Percentiles rank a stretch among this genome's conserved stretches.
Conservation (phyloP, 2,888 invertebrate genomes). For the Julus scandinavius region DNA sequence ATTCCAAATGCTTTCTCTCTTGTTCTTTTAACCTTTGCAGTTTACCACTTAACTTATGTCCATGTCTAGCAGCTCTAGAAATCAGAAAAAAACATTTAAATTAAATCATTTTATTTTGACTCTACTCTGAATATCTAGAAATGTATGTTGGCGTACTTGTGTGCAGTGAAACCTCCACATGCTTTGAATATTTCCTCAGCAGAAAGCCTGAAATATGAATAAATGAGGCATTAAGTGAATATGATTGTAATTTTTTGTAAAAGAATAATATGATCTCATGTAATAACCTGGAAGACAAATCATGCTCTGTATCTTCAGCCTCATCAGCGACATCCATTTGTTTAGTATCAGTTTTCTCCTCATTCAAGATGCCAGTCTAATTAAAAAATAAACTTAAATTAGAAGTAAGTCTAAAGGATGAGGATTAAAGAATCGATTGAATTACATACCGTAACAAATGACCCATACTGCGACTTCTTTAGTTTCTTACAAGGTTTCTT, state of each 20-base stretch:
- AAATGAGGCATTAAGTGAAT: not conserved
- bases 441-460: not conserved
- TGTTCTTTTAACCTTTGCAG: slow-evolving; percentile 32
- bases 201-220: not conserved
- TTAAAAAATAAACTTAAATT: not conserved
- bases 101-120: not conserved
- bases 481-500: not conserved
- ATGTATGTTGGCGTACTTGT: not conserved
- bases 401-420: not conserved
- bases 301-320: not conserved
- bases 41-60: slow-evolving; percentile 28
- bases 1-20: slow-evolving; percentile 25
- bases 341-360: not conserved
- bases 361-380: not conserved
- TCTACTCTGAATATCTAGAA: not conserved
- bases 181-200: slow-evolving; percentile 27
- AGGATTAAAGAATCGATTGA: not conserved
- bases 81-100: not conserved
- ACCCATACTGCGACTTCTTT: not conserved
- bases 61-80: slow-evolving; percentile 27
- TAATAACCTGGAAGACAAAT: not conserved
- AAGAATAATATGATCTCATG: not conserved
- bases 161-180: slow-evolving; percentile 19
- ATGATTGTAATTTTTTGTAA: not conserved
- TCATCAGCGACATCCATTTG: not conserved